Conservation (phyloP, 1,140 invertebrate species). For the Capitella teleta region DNA sequence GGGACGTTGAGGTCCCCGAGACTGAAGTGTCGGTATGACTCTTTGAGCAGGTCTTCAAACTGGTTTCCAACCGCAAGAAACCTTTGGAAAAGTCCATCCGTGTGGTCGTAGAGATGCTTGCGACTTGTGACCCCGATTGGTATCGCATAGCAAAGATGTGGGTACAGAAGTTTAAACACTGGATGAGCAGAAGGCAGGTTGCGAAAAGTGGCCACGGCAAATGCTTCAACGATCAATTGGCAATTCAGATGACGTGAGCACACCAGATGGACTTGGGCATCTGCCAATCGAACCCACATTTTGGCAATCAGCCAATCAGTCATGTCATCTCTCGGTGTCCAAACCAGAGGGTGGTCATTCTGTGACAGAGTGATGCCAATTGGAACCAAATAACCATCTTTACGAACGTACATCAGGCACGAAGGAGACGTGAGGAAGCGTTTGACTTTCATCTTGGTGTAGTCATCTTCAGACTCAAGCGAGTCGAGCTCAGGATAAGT, state of each 20-base stretch:
- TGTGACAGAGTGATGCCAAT: slow-evolving; percentile 1
- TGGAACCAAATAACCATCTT: background rate
- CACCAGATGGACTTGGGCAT: slow-evolving; percentile 44
- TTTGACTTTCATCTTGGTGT: slow-evolving; percentile 6
- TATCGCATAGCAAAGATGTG: slow-evolving; percentile 36
- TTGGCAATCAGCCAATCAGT: slow-evolving; percentile 46
- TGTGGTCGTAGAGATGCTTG: background rate
- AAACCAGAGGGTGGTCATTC: background rate
- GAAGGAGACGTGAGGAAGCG: background rate
- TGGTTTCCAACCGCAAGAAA: slow-evolving; percentile 4
- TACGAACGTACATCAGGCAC: slow-evolving; percentile 4
- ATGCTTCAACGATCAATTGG: slow-evolving; percentile 39
- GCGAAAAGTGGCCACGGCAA: slow-evolving; percentile 39
- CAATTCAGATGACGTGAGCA: slow-evolving; percentile 31
- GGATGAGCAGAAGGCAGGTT: slow-evolving; percentile 45
- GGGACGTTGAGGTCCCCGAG: slow-evolving; percentile 16
- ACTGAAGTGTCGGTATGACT: slow-evolving; percentile 22
- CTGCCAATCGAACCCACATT: slow-evolving; percentile 47
- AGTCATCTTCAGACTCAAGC: background rate
- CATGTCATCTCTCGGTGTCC: slow-evolving; percentile 35
- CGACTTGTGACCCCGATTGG: background rate
- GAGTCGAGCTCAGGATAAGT: background rate
- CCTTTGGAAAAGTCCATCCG: background rate
- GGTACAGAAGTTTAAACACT: slow-evolving; percentile 43
- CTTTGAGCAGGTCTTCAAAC: slow-evolving; percentile 13